Conservation (phyloP, 2,113 vertebrate species). For the Tichodroma muraria region DNA sequence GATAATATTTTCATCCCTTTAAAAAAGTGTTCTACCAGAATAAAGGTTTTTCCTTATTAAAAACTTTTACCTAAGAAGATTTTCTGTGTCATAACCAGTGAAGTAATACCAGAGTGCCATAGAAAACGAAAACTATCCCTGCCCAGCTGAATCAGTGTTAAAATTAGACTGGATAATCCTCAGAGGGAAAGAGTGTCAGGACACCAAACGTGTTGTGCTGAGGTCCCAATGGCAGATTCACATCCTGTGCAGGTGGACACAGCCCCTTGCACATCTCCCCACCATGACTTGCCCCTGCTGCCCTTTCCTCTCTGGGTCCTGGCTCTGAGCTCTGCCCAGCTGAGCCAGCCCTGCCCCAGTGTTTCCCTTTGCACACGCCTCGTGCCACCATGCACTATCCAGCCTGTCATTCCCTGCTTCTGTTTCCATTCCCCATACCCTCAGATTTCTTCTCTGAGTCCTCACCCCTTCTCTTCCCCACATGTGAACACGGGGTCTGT, state of each 20-base stretch:
- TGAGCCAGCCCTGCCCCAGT: background rate
- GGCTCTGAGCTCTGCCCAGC: background rate
- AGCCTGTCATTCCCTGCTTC: background rate
- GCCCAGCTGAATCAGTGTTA: background rate
- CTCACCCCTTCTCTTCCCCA: background rate
- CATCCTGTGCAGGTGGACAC: background rate
- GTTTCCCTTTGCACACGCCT: accelerated
- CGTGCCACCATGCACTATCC: accelerated
- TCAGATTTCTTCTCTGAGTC: background rate
- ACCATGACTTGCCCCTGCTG: accelerated
- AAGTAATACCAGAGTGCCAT: background rate
- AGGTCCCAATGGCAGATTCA: background rate
- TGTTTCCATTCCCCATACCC: background rate
- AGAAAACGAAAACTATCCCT: background rate
- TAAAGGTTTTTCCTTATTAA: background rate
- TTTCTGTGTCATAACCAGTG: background rate
- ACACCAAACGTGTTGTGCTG: background rate
- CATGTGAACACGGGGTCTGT: background rate
- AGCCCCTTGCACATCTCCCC: background rate
- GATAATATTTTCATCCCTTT: background rate
- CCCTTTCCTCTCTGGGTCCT: background rate
- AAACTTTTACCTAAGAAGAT: background rate
- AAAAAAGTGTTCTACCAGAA: background rate
- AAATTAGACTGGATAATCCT: background rate
- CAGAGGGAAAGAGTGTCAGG: background rate